These are phyloP conservation scores for Ashinkailepas kermadecensis DNA, from an alignment of 2,888 invertebrate genomes.

Conservation along the genomic window DNA sequence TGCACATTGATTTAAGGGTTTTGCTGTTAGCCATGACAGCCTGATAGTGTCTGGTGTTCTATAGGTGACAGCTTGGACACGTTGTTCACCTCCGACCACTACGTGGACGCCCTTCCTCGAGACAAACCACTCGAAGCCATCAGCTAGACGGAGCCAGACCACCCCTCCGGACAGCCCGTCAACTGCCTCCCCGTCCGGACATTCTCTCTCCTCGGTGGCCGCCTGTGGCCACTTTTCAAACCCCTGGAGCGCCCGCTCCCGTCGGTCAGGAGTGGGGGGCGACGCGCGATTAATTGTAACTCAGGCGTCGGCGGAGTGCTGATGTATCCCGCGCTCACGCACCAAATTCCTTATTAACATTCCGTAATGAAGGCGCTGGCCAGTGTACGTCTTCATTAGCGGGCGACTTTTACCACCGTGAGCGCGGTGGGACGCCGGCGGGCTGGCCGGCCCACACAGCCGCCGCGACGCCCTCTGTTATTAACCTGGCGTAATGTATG, in stretches of 20 bases:
- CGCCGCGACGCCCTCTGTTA: not conserved
- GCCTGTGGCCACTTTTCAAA: too few relatives aligned
- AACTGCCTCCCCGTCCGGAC: too few relatives aligned
- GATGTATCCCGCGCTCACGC: not conserved
- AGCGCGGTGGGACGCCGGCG: not conserved
- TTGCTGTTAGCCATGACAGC: too few relatives aligned
- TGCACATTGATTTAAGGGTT: too few relatives aligned
- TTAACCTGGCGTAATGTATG: conserved; percentile 17
- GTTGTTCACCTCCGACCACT: too few relatives aligned
- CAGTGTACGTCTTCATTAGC: conserved; percentile 13
- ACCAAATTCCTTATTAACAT: conserved; percentile 4
- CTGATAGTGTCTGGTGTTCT: too few relatives aligned
- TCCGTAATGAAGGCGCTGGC: not conserved
- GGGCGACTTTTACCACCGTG: conserved; percentile 17
- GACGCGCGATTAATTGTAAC: not conserved
- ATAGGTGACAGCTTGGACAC: too few relatives aligned
- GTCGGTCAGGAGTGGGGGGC: not conserved
- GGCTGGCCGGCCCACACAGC: not conserved
- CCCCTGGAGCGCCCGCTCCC: not conserved
- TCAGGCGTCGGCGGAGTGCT: not conserved
- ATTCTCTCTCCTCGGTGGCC: too few relatives aligned
- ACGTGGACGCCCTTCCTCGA: too few relatives aligned
- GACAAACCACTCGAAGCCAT: too few relatives aligned
- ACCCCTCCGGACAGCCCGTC: too few relatives aligned
- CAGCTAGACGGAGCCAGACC: too few relatives aligned